Conservation (phyloP, 2,797 vertebrate species). For the Florisuga fusca region DNA sequence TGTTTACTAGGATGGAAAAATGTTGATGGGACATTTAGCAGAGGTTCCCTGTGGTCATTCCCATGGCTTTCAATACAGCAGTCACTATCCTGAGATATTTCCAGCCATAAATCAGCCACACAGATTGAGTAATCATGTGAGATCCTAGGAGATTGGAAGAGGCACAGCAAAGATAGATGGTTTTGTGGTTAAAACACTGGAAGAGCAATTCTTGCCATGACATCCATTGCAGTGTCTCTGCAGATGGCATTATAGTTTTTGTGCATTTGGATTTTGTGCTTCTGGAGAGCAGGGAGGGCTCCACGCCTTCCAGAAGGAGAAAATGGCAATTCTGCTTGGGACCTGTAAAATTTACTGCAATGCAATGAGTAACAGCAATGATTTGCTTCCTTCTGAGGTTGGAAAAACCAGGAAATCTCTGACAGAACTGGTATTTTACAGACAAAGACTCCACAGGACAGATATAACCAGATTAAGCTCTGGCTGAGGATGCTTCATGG, state of each 20-base stretch:
- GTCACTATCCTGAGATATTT: not conserved
- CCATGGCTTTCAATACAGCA: not conserved
- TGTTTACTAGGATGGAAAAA: not conserved
- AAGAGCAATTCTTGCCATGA: not conserved
- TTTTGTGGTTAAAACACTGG: not conserved
- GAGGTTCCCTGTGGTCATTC: not conserved
- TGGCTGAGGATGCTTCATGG: not conserved
- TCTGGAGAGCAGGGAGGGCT: not conserved
- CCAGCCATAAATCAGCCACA: not conserved
- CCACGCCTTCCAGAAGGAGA: not conserved
- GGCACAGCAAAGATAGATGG: not conserved
- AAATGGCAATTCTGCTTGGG: not conserved
- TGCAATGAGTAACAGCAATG: fast-evolving
- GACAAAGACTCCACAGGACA: fast-evolving
- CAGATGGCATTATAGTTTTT: not conserved
- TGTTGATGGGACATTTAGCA: not conserved
- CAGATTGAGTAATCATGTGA: not conserved
- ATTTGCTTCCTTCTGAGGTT: not conserved
- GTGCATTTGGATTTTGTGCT: not conserved
- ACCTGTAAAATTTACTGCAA: not conserved
- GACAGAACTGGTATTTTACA: not conserved
- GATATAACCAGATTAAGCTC: not conserved
- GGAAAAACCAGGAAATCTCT: not conserved
- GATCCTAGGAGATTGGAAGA: not conserved
- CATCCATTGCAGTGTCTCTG: not conserved